A percentile compares a stretch with the other conserved stretches of the same genome.
Evolutionary conservation across 2,113 vertebrate genomes (phyloP).

Genomic region (Arizona elegans): DNA sequence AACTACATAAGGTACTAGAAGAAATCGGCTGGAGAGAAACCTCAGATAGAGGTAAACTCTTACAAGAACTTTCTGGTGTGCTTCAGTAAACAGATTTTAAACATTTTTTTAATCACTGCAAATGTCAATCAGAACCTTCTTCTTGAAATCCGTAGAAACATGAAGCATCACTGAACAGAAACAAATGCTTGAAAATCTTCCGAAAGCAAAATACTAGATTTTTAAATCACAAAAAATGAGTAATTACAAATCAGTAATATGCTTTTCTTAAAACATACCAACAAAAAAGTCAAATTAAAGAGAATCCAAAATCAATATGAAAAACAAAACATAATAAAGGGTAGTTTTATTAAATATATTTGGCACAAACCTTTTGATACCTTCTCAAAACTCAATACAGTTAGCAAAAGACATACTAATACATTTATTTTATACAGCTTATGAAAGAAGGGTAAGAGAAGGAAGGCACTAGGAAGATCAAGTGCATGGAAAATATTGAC

Average conservation of each 20-base stretch:
- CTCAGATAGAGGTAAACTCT: neutral
- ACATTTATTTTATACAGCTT: constrained; percentile 64
- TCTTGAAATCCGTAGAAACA: neutral
- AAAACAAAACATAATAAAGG: constrained; percentile 63
- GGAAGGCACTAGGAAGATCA: constrained; percentile 69
- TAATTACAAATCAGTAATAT: neutral
- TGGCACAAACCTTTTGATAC: constrained; percentile 68
- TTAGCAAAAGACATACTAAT: constrained; percentile 61
- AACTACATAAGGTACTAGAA: neutral
- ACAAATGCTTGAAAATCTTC: neutral
- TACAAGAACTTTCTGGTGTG: neutral
- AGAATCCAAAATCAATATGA: constrained; percentile 4
- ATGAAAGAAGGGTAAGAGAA: constrained; percentile 51
- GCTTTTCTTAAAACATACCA: neutral
- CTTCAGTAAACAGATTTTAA: neutral
- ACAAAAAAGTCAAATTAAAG: neutral
- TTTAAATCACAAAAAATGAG: neutral
- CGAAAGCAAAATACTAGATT: neutral
- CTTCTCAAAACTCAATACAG: constrained; percentile 58
- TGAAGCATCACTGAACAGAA: neutral
- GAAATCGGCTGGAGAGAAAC: neutral
- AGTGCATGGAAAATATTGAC: constrained; percentile 70
- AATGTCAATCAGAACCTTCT: neutral
- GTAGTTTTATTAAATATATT: constrained; percentile 67
- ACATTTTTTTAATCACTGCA: neutral